Evolutionary conservation across 2,888 invertebrate species (phyloP).

Genomic region (Entomobrya multifasciata): DNA sequence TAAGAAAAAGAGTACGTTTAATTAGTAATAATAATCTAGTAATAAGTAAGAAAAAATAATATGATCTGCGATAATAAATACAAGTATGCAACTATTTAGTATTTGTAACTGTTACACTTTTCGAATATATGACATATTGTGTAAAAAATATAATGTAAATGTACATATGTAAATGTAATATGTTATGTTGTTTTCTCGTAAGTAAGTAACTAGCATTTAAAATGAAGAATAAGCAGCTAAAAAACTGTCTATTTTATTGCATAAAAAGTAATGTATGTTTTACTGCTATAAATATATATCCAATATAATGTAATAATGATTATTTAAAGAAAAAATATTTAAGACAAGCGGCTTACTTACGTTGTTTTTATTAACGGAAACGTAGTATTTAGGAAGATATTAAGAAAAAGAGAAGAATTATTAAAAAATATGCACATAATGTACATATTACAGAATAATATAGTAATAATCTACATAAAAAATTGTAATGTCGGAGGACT

Average conservation of each 20-base stretch:
- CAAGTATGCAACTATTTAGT: constrained; percentile 69
- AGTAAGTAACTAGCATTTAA: neutral
- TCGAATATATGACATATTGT: constrained; percentile 9
- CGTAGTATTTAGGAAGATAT: constrained; percentile 66
- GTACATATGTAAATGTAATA: constrained; percentile 6
- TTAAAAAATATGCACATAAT: too few species aligned
- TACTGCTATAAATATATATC: neutral
- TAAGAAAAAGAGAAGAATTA: constrained; percentile 70
- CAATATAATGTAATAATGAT: constrained; percentile 12
- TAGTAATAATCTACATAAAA: constrained; percentile 64
- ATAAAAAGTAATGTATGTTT: constrained; percentile 23
- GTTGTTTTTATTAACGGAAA: constrained; percentile 69
- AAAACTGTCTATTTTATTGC: constrained; percentile 69
- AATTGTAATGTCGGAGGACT: constrained; percentile 68
- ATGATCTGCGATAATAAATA: constrained; percentile 71
- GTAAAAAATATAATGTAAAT: constrained; percentile 2
- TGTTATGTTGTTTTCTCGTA: constrained; percentile 25
- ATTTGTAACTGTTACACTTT: constrained; percentile 15
- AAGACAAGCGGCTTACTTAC: constrained; percentile 63
- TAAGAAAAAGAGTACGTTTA: too few species aligned
- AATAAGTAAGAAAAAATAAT: constrained; percentile 44
- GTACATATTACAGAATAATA: constrained; percentile 38
- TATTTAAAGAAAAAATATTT: constrained; percentile 17
- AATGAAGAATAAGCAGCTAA: constrained; percentile 53
- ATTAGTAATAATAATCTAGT: neutral